These are phyloP conservation scores for Dendropsophus ebraccatus DNA, from an alignment of 2,113 vertebrate genomes.

Conservation along the genomic window DNA sequence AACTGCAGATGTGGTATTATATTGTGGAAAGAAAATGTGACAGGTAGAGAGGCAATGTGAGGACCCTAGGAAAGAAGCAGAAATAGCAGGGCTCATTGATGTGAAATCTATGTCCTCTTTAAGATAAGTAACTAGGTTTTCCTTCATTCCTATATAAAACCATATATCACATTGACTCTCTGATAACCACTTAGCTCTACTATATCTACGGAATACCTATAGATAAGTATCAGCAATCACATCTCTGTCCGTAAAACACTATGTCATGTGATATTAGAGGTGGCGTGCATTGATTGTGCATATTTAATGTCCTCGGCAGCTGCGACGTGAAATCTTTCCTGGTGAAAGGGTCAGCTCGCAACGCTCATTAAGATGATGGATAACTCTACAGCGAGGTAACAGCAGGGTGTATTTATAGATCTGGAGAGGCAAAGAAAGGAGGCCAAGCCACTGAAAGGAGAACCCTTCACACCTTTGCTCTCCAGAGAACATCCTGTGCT, in stretches of 20 bases:
- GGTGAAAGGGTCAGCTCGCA: conserved; percentile 35
- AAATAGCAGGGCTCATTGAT: no score
- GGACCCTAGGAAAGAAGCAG: no score
- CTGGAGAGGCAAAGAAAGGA: conserved; percentile 10
- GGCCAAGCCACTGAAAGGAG: conserved; percentile 38
- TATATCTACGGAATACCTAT: neutral
- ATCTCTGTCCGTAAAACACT: neutral
- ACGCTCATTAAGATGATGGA: conserved; percentile 56
- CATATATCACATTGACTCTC: neutral
- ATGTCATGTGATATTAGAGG: neutral
- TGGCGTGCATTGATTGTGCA: conserved; percentile 25
- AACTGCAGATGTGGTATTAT: no score
- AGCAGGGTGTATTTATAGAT: conserved; percentile 50
- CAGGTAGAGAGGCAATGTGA: no score
- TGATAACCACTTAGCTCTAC: neutral
- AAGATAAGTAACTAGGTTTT: neutral
- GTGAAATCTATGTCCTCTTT: neutral
- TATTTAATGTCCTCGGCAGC: conserved; percentile 38
- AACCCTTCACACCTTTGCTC: conserved; percentile 51
- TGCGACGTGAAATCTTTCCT: conserved; percentile 38
- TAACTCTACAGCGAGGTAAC: conserved; percentile 48
- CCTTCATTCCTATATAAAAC: neutral
- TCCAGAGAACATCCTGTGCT: conserved; percentile 39
- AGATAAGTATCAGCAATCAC: neutral
- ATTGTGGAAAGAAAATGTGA: no score